Evolutionary conservation across 1,140 invertebrate genomes (phyloP), one percentile per base, ranked within the genome.

Genomic region (Formica exsecta): DNA sequence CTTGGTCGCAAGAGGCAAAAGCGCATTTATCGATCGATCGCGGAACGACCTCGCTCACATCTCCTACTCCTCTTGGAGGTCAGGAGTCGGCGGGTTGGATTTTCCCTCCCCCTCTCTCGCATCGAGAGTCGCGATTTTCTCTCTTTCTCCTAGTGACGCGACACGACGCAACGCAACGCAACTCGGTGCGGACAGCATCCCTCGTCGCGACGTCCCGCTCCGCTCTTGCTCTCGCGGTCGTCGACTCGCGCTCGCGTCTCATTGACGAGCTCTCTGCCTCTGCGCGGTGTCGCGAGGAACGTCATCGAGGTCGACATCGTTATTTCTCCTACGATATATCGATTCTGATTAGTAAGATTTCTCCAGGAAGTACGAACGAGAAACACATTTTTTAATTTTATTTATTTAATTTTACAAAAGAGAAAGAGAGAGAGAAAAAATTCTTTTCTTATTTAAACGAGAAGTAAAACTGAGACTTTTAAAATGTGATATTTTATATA

Each of bases 11-110:
- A 13, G 70, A 64, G 79, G 84, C 89, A 79, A 87, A 83, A 91
- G 86, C 87, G 84, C 87, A 59, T 83, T 86, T 88, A 91, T 80
- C 76, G 76, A 92, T 92, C 91, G 90, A 91, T 92, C 87, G 84
- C 74, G 68, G 84, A 87, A 90, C 91, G 75, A 89, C 90, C 89
- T 91, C 87, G 76, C 86, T 90, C 87, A 86, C 86, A 70, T 88
- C 86, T 87, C 85, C 84, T 91, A 87, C 81, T 87, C 75, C 65
- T 75, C 79, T 87, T 91, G 83, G 89, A 91, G 90, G 89, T 91
- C 90, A 91, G 89, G 76, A 90, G 86, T 87, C 70, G 86, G 86
- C 75, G 75, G 86, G 80, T 68, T 61, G 66, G 87, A 91, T 91
- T 91, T 90, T 80, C 86, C 68, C 71, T 61, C 57, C 79, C 75